Conservation (phyloP, 2,113 vertebrate genomes). For the Ptyas mucosa region DNA sequence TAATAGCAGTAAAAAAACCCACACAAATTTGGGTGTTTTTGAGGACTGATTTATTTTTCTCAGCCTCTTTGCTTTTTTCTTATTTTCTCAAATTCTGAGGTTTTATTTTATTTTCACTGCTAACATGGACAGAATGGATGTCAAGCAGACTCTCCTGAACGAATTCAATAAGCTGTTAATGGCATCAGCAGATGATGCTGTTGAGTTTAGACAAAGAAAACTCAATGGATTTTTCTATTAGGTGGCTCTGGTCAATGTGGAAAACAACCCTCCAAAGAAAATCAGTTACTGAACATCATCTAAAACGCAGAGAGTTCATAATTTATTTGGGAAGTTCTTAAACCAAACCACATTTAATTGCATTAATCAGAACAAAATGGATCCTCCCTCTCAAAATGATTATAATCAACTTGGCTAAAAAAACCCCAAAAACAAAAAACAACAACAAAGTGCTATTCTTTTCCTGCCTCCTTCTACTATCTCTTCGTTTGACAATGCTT, state of each 20-base stretch:
- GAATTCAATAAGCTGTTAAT: conserved; percentile 11
- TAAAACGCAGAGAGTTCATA: neutral
- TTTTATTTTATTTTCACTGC: conserved; percentile 28
- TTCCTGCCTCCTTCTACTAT: neutral
- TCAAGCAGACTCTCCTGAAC: neutral
- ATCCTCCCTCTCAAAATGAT: neutral
- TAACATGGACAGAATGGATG: neutral
- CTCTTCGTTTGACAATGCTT: neutral
- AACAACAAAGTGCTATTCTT: neutral
- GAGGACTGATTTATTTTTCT: neutral
- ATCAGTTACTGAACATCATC: neutral
- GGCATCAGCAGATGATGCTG: neutral
- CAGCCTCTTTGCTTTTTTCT: conserved; percentile 8
- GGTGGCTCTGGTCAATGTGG: neutral
- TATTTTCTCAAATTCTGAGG: neutral
- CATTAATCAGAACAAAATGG: neutral
- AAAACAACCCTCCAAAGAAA: neutral
- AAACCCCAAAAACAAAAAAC: neutral
- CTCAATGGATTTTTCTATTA: neutral
- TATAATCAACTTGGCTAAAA: neutral
- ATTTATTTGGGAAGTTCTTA: neutral
- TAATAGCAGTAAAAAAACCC: neutral
- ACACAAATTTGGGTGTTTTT: neutral
- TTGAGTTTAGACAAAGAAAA: conserved; percentile 10
- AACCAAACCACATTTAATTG: neutral